A percentile compares a stretch with the other conserved stretches of the same genome.
Conservation (phyloP, 2,113 vertebrate genomes). For the Rhizomys pruinosus region DNA sequence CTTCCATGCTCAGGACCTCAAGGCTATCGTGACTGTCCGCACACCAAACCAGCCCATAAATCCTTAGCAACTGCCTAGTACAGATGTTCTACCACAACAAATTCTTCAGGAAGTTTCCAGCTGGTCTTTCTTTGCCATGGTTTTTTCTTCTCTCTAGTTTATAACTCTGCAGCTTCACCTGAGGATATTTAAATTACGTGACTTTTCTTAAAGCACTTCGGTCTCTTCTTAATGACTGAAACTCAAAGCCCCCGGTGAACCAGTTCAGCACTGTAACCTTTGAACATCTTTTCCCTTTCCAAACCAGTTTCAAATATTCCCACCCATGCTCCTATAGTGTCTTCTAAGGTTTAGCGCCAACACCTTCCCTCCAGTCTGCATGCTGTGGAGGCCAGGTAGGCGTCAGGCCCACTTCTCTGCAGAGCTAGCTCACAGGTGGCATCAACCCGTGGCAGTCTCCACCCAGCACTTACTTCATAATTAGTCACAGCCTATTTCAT, state of each 20-base stretch:
- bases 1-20: not conserved
- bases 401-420: not conserved
- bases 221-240: not conserved
- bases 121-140: not conserved
- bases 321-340: not conserved
- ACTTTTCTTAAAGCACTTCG: conserved; percentile 41
- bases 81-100: not conserved
- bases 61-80: not conserved
- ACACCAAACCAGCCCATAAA: not conserved
- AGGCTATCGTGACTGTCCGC: not conserved
- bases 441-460: not conserved
- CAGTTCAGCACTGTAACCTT: not conserved
- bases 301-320: conserved; percentile 33
- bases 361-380: not conserved
- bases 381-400: not conserved
- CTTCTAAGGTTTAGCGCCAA: not conserved
- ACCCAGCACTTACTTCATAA: not conserved
- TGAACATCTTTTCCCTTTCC: not conserved
- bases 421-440: not conserved
- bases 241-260: not conserved
- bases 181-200: not conserved
- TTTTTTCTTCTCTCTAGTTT: not conserved
- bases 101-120: not conserved
- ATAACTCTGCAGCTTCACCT: not conserved
- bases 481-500: not conserved